phyloP scores from a whole-genome alignment of 23 tunicate genomes.

The Botrylloides violaceus region DNA sequence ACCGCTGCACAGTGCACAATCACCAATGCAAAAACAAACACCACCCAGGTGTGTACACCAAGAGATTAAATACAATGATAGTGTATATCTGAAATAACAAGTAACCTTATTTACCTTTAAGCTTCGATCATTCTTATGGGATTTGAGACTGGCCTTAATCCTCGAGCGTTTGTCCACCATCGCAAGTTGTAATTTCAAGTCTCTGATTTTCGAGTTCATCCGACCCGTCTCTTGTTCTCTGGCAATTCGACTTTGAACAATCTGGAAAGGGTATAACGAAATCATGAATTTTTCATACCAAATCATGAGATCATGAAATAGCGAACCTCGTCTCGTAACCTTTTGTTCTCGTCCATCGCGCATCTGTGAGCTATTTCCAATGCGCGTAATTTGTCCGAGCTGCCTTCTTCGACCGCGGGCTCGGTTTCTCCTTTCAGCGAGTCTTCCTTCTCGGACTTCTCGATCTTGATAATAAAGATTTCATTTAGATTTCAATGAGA shows the following conservation, averaged over 20 bases:
- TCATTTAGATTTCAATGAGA: too few species aligned
- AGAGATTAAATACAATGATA: too few species aligned
- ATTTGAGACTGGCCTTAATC: background rate
- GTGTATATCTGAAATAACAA: too few species aligned
- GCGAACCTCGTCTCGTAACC: constrained; percentile 19
- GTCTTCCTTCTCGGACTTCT: background rate
- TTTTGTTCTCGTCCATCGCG: constrained; percentile 24
- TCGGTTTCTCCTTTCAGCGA: background rate
- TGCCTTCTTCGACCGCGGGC: background rate
- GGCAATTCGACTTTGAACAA: background rate
- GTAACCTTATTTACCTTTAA: constrained; percentile 19
- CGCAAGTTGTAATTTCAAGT: constrained; percentile 4
- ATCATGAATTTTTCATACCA: too few species aligned
- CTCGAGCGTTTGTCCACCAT: constrained; percentile 7
- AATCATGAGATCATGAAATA: too few species aligned
- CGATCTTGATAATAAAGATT: too few species aligned
- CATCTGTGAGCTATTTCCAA: constrained; percentile 14
- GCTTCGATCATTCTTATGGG: background rate
- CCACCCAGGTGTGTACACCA: too few species aligned
- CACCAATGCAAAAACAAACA: too few species aligned
- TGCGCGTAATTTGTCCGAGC: background rate
- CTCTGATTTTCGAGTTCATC: background rate
- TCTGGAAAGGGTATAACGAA: background rate
- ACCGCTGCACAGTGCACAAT: too few species aligned
- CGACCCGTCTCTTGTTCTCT: constrained; percentile 2